Conservation (phyloP, 2,797 vertebrate species). For the Chrosomus eos region DNA sequence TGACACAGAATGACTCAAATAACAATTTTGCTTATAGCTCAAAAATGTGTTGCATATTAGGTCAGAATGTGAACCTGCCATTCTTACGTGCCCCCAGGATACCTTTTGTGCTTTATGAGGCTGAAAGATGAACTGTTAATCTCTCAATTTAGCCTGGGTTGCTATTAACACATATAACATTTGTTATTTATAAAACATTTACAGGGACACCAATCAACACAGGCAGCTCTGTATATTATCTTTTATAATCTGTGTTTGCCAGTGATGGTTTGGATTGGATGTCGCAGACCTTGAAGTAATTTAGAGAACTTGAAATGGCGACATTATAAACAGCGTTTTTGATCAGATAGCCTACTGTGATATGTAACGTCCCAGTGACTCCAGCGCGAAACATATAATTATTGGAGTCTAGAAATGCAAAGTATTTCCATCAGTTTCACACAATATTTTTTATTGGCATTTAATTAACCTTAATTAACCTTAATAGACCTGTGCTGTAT, state of each 20-base stretch:
- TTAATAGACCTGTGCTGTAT: slow-evolving; percentile 46
- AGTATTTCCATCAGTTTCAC: slow-evolving; percentile 55
- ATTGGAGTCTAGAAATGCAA: slow-evolving; percentile 42
- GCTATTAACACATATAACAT: slow-evolving; percentile 10
- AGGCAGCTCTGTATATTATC: slow-evolving; percentile 10
- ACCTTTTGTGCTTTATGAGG: slow-evolving; percentile 1
- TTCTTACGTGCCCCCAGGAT: background rate
- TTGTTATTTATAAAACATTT: slow-evolving; percentile 28
- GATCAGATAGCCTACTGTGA: slow-evolving; percentile 29
- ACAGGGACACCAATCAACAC: slow-evolving; percentile 9
- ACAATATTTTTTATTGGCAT: slow-evolving; percentile 37
- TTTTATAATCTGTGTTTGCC: background rate
- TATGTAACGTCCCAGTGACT: slow-evolving; percentile 13
- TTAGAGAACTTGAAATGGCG: slow-evolving; percentile 20
- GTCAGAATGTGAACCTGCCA: background rate
- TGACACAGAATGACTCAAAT: background rate
- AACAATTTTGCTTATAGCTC: background rate
- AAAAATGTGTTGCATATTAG: background rate
- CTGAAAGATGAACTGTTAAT: slow-evolving; percentile 4
- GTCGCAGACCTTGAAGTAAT: slow-evolving; percentile 16
- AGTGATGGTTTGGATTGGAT: slow-evolving; percentile 16
- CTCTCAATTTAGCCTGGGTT: background rate
- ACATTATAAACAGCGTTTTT: slow-evolving; percentile 30
- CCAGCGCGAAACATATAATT: slow-evolving; percentile 35
- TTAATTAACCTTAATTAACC: slow-evolving; percentile 62